phyloP scores from a whole-genome alignment of 2,888 invertebrate genomes.

The Pherbina coryleti region DNA sequence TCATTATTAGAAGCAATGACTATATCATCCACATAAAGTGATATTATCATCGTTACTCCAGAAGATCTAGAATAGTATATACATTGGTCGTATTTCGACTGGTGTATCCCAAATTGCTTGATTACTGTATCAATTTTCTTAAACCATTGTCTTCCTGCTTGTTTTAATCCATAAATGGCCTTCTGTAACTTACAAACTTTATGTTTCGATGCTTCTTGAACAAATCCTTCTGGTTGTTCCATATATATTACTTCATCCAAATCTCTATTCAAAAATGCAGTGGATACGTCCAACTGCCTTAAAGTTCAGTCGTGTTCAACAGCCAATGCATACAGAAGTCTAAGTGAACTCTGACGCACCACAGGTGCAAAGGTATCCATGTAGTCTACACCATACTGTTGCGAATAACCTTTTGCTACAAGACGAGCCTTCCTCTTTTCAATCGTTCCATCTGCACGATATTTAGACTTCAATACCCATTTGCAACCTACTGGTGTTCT shows the following conservation, averaged over 20 bases:
- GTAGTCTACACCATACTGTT: conserved; percentile 23
- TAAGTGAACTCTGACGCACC: conserved; percentile 30
- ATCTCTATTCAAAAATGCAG: conserved; percentile 23
- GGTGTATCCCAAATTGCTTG: conserved; percentile 11
- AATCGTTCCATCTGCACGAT: conserved; percentile 28
- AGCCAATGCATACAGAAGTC: conserved; percentile 27
- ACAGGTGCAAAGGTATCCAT: conserved; percentile 22
- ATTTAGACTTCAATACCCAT: conserved; percentile 35
- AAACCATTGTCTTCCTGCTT: conserved; percentile 33
- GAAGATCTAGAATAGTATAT: background rate
- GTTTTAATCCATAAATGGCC: conserved; percentile 36
- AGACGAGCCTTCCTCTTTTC: conserved; percentile 36
- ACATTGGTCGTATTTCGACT: conserved; percentile 28
- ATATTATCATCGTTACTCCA: conserved; percentile 1
- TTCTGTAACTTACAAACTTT: conserved; percentile 32
- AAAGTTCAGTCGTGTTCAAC: conserved; percentile 33
- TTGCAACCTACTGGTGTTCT: conserved; percentile 5
- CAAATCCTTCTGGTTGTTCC: conserved; percentile 47
- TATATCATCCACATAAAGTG: conserved; percentile 17
- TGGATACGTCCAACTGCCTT: conserved; percentile 36
- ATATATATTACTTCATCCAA: conserved; percentile 45
- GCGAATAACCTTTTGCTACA: conserved; percentile 31
- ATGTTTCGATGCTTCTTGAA: background rate
- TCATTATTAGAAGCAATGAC: background rate
- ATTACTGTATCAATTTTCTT: conserved; percentile 24